phyloP scores from a whole-genome alignment of 2,797 vertebrate genomes.

The Phalanger gymnotis region DNA sequence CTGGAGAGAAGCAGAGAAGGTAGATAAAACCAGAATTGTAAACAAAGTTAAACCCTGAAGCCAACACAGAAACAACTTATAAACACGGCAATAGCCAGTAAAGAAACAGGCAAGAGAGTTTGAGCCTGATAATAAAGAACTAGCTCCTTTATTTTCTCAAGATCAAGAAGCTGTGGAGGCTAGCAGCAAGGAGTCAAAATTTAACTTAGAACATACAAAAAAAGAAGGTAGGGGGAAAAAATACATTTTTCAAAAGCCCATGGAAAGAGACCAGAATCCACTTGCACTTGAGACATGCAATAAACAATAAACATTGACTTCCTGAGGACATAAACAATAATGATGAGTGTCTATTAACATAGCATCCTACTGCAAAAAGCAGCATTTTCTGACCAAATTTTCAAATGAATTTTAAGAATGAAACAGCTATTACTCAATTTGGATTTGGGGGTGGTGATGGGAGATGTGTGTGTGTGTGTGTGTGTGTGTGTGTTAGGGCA shows the following conservation, averaged over 20 bases:
- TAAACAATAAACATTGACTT: background rate
- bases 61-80: conserved; percentile 32
- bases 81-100: background rate
- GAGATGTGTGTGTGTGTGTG: background rate
- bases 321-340: background rate
- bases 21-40: background rate
- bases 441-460: background rate
- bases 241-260: background rate
- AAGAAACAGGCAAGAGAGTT: background rate
- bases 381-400: conserved; percentile 14
- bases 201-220: conserved; percentile 14
- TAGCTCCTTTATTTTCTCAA: background rate
- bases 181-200: background rate
- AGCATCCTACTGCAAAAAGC: background rate
- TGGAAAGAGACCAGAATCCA: background rate
- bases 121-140: background rate
- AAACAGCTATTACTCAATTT: background rate
- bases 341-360: background rate
- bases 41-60: conserved; percentile 47
- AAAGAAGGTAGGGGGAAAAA: background rate
- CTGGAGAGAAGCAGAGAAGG: background rate
- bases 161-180: background rate
- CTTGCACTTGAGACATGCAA: background rate
- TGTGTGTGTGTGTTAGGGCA: background rate
- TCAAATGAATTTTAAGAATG: background rate